A percentile compares a stretch with the other conserved stretches of the same genome.
These are phyloP conservation scores for Silurus asotus DNA, from an alignment of 2,113 vertebrate species.

Conservation along the genomic window DNA sequence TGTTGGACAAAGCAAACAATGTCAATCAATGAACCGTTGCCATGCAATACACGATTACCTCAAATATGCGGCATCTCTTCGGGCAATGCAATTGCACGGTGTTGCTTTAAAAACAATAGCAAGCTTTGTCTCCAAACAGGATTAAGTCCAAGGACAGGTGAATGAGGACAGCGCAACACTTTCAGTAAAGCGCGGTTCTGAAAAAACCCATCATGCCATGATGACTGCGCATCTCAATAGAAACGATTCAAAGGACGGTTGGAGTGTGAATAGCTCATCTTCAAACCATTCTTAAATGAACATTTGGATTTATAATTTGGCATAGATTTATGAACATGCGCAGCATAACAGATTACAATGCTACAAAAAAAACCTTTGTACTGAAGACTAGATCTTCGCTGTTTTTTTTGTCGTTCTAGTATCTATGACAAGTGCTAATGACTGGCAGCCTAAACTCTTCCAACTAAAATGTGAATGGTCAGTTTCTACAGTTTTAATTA, in stretches of 20 bases:
- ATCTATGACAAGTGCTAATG: slow-evolving; percentile 13
- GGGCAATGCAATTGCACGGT: slow-evolving; percentile 2
- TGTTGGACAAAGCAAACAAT: slow-evolving; percentile 27
- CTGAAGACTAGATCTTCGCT: background rate
- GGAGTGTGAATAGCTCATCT: slow-evolving; percentile 7
- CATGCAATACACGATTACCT: slow-evolving; percentile 42
- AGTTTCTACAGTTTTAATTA: background rate
- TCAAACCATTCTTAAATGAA: background rate
- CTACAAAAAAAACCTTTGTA: background rate
- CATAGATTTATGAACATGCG: background rate
- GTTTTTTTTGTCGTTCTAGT: background rate
- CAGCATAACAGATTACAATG: background rate
- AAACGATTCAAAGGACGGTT: background rate
- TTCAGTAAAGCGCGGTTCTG: slow-evolving; percentile 12
- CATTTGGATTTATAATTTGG: background rate
- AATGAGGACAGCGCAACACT: background rate
- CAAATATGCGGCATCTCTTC: slow-evolving; percentile 3
- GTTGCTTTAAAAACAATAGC: slow-evolving; percentile 20
- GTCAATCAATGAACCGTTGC: slow-evolving; percentile 40
- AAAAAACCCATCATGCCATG: background rate
- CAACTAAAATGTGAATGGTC: background rate
- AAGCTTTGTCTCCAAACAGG: background rate
- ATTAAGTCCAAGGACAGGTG: slow-evolving; percentile 26
- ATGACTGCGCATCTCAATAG: background rate
- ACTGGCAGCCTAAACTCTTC: slow-evolving; percentile 18